phyloP scores from a whole-genome alignment of 2,888 invertebrate species.

The Tetragonisca angustula region DNA sequence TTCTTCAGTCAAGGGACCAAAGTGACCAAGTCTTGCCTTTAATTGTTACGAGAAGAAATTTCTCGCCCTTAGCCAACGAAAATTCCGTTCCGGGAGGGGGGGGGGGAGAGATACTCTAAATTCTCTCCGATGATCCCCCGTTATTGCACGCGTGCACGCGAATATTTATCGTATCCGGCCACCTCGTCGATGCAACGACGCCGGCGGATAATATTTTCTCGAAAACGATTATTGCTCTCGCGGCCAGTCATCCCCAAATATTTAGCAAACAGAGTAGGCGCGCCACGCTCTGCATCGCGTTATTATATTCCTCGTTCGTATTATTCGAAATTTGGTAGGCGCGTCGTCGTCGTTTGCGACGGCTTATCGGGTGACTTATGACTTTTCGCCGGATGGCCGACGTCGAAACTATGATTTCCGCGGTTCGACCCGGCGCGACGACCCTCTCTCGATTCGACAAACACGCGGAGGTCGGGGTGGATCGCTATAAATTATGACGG shows the following conservation, averaged over 20 bases:
- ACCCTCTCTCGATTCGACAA: conserved; percentile 41
- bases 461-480: conserved; percentile 45
- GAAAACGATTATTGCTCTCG: conserved; percentile 48
- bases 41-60: background rate
- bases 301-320: conserved; percentile 39
- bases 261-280: conserved; percentile 45
- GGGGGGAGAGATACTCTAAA: background rate
- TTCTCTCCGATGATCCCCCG: background rate
- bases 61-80: background rate
- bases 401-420: conserved; percentile 54
- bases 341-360: conserved; percentile 51
- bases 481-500: conserved; percentile 76
- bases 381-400: conserved; percentile 44
- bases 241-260: conserved; percentile 30
- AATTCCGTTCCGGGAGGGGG: background rate
- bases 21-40: no score
- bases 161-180: background rate
- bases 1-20: no score
- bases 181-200: background rate
- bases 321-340: conserved; percentile 49
- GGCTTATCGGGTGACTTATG: conserved; percentile 68
- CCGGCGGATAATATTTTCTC: background rate
- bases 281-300: conserved; percentile 12
- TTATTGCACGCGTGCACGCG: background rate
- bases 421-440: conserved; percentile 27